phyloP scores from a whole-genome alignment of 1,140 invertebrate genomes.

The Brachionus calyciflorus region DNA sequence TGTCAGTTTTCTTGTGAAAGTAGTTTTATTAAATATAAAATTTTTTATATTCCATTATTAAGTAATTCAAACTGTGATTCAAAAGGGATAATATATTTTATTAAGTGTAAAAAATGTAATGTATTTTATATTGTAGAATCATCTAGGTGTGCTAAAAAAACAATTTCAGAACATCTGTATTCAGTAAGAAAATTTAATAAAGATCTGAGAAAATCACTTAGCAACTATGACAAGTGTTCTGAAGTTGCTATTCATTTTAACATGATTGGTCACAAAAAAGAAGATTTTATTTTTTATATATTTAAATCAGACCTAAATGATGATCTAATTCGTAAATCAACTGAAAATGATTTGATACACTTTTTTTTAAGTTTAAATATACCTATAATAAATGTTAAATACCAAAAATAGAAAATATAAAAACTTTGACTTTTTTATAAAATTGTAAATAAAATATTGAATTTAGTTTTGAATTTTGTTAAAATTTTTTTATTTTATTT shows the following conservation, averaged over 20 bases:
- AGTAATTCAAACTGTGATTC: not conserved
- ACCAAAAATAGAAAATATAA: not conserved
- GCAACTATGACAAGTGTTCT: not conserved
- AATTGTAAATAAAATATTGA: too few species aligned
- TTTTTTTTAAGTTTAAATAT: not conserved
- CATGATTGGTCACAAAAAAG: not conserved
- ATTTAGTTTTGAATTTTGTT: too few species aligned
- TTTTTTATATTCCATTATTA: too few species aligned
- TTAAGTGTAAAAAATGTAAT: conserved; percentile 2
- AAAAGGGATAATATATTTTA: not conserved
- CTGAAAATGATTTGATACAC: not conserved
- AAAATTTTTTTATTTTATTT: too few species aligned
- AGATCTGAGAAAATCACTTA: not conserved
- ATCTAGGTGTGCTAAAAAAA: not conserved
- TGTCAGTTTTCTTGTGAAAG: too few species aligned
- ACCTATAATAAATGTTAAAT: not conserved
- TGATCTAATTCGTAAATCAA: too few species aligned
- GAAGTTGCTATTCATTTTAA: not conserved
- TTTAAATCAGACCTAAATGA: conserved; percentile 5
- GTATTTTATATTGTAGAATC: not conserved
- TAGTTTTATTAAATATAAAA: too few species aligned
- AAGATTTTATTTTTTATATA: not conserved
- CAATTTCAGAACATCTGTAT: not conserved
- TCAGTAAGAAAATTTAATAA: conserved; percentile 4
- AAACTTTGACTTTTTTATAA: not conserved